phyloP scores from a whole-genome alignment of 2,797 vertebrate genomes.

The Poeciliopsis gracilis region DNA sequence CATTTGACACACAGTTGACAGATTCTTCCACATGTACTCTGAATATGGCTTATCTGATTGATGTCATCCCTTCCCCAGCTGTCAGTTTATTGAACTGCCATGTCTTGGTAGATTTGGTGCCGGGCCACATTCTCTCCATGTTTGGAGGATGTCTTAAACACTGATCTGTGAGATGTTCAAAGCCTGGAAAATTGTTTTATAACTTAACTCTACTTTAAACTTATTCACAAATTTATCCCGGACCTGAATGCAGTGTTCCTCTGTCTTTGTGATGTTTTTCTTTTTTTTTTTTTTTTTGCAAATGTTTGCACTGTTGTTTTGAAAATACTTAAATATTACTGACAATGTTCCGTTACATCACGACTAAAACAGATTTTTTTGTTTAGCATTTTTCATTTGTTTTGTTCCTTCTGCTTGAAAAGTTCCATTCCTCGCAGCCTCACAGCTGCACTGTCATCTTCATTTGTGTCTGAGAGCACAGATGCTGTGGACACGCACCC shows the following conservation, averaged over 20 bases:
- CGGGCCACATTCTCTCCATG: neutral
- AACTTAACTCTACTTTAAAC: neutral
- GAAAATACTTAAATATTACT: constrained; percentile 1
- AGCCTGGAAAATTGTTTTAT: neutral
- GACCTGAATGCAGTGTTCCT: neutral
- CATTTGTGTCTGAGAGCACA: constrained; percentile 44
- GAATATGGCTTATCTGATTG: neutral
- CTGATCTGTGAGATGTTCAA: neutral
- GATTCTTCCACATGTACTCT: neutral
- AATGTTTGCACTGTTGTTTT: neutral
- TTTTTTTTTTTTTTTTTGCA: neutral
- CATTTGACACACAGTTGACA: neutral
- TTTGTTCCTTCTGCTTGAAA: constrained; percentile 27
- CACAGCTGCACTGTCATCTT: constrained; percentile 52
- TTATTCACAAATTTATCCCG: neutral
- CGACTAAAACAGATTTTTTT: constrained; percentile 2
- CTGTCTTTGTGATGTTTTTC: neutral
- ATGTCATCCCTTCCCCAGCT: too few species aligned
- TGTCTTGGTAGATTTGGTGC: neutral
- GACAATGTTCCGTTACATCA: constrained; percentile 1
- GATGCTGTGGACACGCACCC: constrained; percentile 46
- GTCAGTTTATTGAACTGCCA: neutral
- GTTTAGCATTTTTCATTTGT: constrained; percentile 29
- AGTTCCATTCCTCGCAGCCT: constrained; percentile 25
- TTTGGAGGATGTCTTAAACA: neutral